These are phyloP conservation scores for Oncopeltus fasciatus DNA, from an alignment of 1,140 invertebrate genomes.

Conservation along the genomic window DNA sequence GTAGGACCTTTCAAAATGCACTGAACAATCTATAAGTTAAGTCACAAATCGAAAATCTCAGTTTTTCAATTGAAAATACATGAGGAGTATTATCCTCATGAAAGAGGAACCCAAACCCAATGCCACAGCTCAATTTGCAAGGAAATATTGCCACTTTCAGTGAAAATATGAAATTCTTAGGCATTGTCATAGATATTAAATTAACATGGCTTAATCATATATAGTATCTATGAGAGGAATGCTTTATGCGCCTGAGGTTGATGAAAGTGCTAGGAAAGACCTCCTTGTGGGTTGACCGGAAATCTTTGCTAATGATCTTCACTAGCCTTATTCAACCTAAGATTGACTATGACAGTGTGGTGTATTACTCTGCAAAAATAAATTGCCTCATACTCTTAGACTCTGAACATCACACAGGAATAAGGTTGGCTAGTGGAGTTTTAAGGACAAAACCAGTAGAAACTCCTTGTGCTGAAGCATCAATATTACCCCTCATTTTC, in stretches of 20 bases:
- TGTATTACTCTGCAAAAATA: background rate
- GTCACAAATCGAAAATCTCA: background rate
- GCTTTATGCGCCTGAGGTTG: background rate
- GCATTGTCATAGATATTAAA: background rate
- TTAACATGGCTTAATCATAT: background rate
- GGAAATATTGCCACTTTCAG: background rate
- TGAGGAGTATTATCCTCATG: background rate
- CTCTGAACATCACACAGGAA: no score
- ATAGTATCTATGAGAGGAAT: background rate
- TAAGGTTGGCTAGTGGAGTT: no score
- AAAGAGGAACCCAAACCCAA: background rate
- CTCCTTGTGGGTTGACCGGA: background rate
- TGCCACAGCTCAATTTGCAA: background rate
- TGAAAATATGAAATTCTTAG: background rate
- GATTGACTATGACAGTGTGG: background rate
- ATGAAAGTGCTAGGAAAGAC: background rate
- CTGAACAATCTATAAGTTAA: background rate
- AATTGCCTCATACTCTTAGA: no score
- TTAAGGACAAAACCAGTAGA: no score
- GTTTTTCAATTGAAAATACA: background rate
- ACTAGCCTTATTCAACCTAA: background rate
- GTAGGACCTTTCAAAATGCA: background rate
- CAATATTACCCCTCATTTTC: no score
- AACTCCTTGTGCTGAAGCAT: no score
- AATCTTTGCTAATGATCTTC: background rate